Conservation (phyloP, 2,888 invertebrate species). For the Protodeltote pygarga region DNA sequence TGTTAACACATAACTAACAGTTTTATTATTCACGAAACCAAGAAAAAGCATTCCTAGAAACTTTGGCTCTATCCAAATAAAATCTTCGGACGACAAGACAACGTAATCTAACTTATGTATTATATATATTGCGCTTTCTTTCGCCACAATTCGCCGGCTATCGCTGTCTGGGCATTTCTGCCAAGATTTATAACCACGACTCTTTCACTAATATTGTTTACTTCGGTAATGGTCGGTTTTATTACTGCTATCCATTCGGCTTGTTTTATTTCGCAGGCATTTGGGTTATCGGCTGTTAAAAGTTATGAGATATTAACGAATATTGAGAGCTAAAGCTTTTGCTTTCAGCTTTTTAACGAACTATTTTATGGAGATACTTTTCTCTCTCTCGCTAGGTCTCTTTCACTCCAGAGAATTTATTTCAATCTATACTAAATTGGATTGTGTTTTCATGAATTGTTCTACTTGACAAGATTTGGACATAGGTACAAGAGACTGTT, state of each 20-base stretch:
- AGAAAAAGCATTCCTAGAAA: slow-evolving; percentile 9
- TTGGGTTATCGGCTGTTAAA: slow-evolving; percentile 64
- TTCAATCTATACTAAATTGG: too few species aligned
- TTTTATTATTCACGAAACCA: slow-evolving; percentile 18
- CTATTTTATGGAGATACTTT: slow-evolving; percentile 5
- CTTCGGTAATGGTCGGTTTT: slow-evolving; percentile 69
- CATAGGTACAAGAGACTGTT: too few species aligned
- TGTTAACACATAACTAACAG: too few species aligned
- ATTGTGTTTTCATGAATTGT: too few species aligned
- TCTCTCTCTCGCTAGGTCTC: too few species aligned
- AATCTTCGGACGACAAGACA: slow-evolving; percentile 54
- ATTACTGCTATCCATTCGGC: slow-evolving; percentile 63
- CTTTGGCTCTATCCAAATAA: slow-evolving; percentile 44
- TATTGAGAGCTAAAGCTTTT: slow-evolving; percentile 21
- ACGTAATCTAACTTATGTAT: slow-evolving; percentile 69
- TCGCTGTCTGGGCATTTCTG: slow-evolving; percentile 72
- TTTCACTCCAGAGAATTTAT: too few species aligned
- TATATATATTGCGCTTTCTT: slow-evolving; percentile 66
- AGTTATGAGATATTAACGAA: slow-evolving; percentile 56
- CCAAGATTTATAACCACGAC: slow-evolving; percentile 76
- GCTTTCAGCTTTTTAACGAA: slow-evolving; percentile 18
- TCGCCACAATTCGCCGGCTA: slow-evolving; percentile 75
- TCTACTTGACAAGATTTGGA: too few species aligned
- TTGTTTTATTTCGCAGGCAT: slow-evolving; percentile 72
- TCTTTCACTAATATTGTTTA: slow-evolving; percentile 83